Percentiles rank a stretch among this genome's conserved stretches.
Conservation (phyloP, 2,113 vertebrate species). For the Anguilla rostrata region DNA sequence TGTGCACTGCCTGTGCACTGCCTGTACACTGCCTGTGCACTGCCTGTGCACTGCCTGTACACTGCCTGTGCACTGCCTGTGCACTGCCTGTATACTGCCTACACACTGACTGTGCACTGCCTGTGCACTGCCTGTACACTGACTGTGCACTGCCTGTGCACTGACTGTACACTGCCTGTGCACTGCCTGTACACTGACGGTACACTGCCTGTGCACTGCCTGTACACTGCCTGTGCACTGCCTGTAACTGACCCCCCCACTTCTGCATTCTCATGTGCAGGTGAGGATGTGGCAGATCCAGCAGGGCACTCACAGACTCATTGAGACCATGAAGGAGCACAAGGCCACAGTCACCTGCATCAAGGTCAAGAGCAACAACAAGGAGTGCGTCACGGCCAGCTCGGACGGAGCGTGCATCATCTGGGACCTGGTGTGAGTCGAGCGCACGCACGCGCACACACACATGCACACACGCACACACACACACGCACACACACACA, state of each 20-base stretch:
- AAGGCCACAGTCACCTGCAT: constrained; percentile 74
- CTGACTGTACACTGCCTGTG: background rate
- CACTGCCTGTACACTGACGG: background rate
- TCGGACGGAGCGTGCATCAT: constrained; percentile 82
- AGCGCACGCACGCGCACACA: background rate
- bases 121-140: background rate
- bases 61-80: too few relatives aligned
- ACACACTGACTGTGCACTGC: background rate
- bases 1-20: background rate
- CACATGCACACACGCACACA: too few relatives aligned
- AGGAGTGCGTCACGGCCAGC: constrained; percentile 80
- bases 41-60: too few relatives aligned
- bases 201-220: background rate
- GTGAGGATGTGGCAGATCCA: constrained; percentile 79
- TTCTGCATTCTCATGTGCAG: constrained; percentile 48
- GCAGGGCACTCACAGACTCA: constrained; percentile 56
- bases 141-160: too few relatives aligned
- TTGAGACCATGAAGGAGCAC: constrained; percentile 77
- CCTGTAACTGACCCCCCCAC: background rate
- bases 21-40: background rate
- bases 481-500: too few relatives aligned
- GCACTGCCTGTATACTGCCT: background rate
- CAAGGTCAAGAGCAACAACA: constrained; percentile 74
- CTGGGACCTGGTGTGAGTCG: constrained; percentile 86
- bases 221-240: background rate